Evolutionary conservation across 2,113 vertebrate genomes (phyloP).

Genomic region (Petroica traversi): DNA sequence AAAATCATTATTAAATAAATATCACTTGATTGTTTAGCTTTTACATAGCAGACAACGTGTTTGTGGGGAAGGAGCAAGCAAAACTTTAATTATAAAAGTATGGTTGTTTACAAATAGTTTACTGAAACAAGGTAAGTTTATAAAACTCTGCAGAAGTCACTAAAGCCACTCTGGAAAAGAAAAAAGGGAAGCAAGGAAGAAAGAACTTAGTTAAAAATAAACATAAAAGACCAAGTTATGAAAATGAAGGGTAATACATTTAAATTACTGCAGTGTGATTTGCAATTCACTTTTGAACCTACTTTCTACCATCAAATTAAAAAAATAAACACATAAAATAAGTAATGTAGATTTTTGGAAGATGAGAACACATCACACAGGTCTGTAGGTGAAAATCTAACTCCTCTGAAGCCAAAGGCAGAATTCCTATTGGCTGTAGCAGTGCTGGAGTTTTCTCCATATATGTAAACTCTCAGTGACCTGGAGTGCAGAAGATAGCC

Average conservation of each 20-base stretch:
- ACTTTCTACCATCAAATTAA: background rate
- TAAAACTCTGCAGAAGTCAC: slow-evolving; percentile 16
- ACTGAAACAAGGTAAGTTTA: slow-evolving; percentile 57
- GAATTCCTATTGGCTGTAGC: background rate
- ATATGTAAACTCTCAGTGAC: background rate
- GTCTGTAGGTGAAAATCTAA: background rate
- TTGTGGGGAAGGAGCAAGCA: slow-evolving; percentile 45
- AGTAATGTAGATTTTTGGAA: background rate
- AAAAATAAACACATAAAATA: background rate
- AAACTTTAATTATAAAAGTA: slow-evolving; percentile 66
- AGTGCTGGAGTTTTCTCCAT: background rate
- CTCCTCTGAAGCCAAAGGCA: background rate
- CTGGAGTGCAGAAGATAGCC: background rate
- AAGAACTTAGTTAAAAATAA: slow-evolving; percentile 1
- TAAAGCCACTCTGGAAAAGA: background rate
- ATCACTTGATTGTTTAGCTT: slow-evolving; percentile 55
- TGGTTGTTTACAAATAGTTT: slow-evolving; percentile 64
- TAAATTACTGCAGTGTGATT: background rate
- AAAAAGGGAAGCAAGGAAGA: background rate
- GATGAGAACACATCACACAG: background rate
- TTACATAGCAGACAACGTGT: slow-evolving; percentile 11
- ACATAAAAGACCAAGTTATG: background rate
- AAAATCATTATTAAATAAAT: slow-evolving; percentile 72
- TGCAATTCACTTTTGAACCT: background rate
- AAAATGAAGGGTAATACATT: background rate